These are phyloP conservation scores for Drosophila anomalata DNA, from an alignment of 2,888 invertebrate genomes.

Conservation along the genomic window DNA sequence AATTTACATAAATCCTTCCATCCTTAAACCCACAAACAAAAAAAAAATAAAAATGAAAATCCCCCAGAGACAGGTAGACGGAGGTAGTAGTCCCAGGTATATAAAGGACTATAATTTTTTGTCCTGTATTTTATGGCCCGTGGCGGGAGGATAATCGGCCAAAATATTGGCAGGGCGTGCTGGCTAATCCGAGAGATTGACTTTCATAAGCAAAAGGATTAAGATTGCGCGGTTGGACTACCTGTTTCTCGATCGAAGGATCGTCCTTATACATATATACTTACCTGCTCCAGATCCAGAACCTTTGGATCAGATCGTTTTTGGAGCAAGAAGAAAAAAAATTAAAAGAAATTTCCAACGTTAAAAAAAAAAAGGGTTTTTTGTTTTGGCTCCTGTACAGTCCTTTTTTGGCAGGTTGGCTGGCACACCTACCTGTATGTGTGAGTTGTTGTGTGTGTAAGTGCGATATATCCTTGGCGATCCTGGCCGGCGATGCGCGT, in stretches of 20 bases:
- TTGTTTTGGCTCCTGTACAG: slow-evolving; percentile 13
- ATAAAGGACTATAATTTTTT: slow-evolving; percentile 13
- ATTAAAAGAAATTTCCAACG: slow-evolving; percentile 5
- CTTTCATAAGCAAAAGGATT: slow-evolving; percentile 78
- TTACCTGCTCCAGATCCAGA: not conserved
- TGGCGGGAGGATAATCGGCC: slow-evolving; percentile 73
- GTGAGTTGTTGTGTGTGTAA: too few species aligned
- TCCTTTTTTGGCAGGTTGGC: slow-evolving; percentile 4
- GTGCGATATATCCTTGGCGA: not conserved
- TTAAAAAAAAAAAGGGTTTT: slow-evolving; percentile 55
- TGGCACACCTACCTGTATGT: slow-evolving; percentile 14
- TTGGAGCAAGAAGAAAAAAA: slow-evolving; percentile 24
- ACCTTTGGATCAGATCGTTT: not conserved
- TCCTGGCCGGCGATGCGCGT: slow-evolving; percentile 25
- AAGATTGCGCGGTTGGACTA: slow-evolving; percentile 39
- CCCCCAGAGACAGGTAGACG: slow-evolving; percentile 20
- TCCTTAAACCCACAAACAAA: slow-evolving; percentile 14
- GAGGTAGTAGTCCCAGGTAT: too few species aligned
- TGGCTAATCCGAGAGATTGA: slow-evolving; percentile 77
- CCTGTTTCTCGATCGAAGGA: slow-evolving; percentile 11
- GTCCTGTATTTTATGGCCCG: slow-evolving; percentile 42
- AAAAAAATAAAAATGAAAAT: slow-evolving; percentile 14
- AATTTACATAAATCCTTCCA: not conserved
- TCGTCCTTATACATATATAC: not conserved
- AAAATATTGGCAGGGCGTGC: slow-evolving; percentile 77